A percentile compares a stretch with the other conserved stretches of the same genome.
These are phyloP conservation scores for Shargacucullia verbasci DNA, from an alignment of 2,888 invertebrate genomes.

Conservation along the genomic window DNA sequence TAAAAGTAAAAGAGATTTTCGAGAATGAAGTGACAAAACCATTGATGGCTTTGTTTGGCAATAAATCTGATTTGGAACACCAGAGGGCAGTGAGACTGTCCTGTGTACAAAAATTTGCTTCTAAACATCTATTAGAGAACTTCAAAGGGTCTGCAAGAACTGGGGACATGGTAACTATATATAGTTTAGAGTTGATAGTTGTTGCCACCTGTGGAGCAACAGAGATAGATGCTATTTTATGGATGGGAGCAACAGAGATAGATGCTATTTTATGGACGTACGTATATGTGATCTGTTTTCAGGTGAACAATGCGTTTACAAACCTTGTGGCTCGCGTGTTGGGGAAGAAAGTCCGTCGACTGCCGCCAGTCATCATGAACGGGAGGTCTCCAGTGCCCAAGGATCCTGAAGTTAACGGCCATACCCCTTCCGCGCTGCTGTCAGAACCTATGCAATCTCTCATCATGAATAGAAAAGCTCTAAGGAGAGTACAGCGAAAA, in stretches of 20 bases:
- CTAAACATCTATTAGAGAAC: constrained; percentile 89
- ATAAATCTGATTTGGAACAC: constrained; percentile 93
- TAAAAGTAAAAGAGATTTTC: constrained; percentile 82
- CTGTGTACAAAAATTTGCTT: constrained; percentile 90
- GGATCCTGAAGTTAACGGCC: constrained; percentile 50
- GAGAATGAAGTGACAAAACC: constrained; percentile 84
- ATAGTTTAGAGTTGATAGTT: background rate
- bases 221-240: no score
- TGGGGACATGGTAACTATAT: constrained; percentile 91
- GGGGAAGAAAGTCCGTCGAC: constrained; percentile 67
- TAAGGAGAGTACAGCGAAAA: constrained; percentile 76
- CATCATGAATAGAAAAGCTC: constrained; percentile 82
- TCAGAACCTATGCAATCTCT: constrained; percentile 68
- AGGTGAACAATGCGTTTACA: constrained; percentile 91
- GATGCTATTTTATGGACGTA: background rate
- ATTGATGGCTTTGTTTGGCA: constrained; percentile 90
- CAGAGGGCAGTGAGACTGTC: constrained; percentile 91
- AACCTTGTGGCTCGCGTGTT: constrained; percentile 88
- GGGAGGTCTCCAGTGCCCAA: constrained; percentile 58
- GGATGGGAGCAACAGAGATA: no score
- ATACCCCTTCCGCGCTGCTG: constrained; percentile 42
- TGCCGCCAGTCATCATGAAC: constrained; percentile 56
- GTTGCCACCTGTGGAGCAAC: no score
- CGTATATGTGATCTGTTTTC: constrained; percentile 52
- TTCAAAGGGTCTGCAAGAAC: constrained; percentile 92